Evolutionary conservation across 2,888 invertebrate genomes (phyloP), one percentile per base, ranked within the genome.

Genomic region (Oxyteleia sp.): DNA sequence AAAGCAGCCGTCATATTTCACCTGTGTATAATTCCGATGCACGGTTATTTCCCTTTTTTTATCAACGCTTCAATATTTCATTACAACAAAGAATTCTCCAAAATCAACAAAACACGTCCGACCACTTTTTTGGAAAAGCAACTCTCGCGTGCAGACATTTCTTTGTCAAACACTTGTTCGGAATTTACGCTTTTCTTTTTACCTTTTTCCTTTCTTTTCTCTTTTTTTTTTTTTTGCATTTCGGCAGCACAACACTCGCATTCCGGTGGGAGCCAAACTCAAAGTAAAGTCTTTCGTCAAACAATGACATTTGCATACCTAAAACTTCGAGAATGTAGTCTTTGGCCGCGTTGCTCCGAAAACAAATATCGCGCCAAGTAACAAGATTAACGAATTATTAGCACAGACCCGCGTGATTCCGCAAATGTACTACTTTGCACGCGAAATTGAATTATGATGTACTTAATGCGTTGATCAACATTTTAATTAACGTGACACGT

Each of bases 221-320:
- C n/a, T 20, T 45, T 57, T 43, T 18, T 51, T 74, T 43, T 74
- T 61, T 43, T 1, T 13, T 41, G 10, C 20, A 61, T 53, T 61
- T 72, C 45, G 35, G 7, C 16, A 32, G 69, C 23, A 13, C 41
- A 13, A 51, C 49, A 59, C 41, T 63, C 11, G n/a, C 63, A 63
- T 45, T 53, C 61, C 49, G 16, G 26, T 38, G n/a, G 57, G 11
- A 38, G 38, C 5, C 15, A 35, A 71, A 59, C 57, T 75, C 45
- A 66, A 66, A 66, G 59, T 49, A 49, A 64, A 75, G 53, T 29
- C 43, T 78, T 61, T 69, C 47, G 45, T 78, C 55, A 63, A 71
- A 78, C 45, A 78, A 69, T 63, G 43, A 55, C 63, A 63, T 69
- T 71, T 64, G 55, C 63, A 63, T 47, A 55, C 18, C 45, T 23